These are phyloP conservation scores for Alaudala cheleensis DNA, from an alignment of 2,113 vertebrate genomes.

Conservation along the genomic window DNA sequence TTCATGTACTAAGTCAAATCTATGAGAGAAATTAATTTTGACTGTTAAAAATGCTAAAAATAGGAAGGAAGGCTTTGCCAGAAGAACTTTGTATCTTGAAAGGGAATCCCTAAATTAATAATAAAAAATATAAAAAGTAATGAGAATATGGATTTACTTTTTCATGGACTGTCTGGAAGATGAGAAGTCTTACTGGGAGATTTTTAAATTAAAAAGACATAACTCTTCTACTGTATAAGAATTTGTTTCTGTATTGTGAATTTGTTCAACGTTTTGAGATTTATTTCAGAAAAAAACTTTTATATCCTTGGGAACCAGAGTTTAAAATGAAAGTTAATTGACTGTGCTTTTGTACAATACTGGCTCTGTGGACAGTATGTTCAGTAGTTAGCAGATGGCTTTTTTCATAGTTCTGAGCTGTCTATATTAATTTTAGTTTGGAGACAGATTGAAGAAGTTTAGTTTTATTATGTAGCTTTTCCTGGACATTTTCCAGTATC, in stretches of 20 bases:
- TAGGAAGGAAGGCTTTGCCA: background rate
- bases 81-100: background rate
- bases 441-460: constrained; percentile 30
- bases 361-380: background rate
- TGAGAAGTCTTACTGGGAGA: background rate
- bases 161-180: background rate
- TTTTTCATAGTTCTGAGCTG: background rate
- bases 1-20: background rate
- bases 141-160: background rate
- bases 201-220: background rate
- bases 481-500: background rate
- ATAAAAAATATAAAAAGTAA: background rate
- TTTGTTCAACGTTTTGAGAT: background rate
- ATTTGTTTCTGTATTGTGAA: background rate
- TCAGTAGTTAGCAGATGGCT: constrained; percentile 45
- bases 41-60: background rate
- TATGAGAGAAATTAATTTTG: background rate
- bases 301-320: background rate
- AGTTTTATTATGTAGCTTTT: background rate
- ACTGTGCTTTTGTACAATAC: background rate
- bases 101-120: background rate
- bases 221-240: background rate
- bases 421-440: constrained; percentile 47
- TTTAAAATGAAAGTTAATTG: constrained; percentile 20
- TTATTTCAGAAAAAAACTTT: background rate